These are phyloP conservation scores for Carcharodon carcharias DNA, from an alignment of 2,797 vertebrate genomes.

Conservation along the genomic window DNA sequence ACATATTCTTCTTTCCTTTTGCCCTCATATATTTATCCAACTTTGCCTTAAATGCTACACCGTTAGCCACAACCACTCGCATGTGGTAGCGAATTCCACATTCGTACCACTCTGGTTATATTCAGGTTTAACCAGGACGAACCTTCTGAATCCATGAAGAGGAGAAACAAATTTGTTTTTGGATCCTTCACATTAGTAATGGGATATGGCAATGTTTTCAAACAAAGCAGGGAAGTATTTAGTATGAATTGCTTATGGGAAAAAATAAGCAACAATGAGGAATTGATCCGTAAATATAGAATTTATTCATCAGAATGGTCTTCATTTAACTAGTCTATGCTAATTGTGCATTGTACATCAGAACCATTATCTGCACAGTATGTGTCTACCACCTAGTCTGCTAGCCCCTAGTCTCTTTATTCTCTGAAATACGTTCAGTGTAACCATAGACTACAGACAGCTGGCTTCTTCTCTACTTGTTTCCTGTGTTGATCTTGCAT, in stretches of 20 bases:
- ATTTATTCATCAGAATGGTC: neutral
- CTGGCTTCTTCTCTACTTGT: neutral
- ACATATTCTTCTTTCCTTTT: neutral
- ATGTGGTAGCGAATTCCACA: neutral
- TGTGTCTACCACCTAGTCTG: neutral
- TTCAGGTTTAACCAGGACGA: neutral
- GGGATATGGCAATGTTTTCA: neutral
- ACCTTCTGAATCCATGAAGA: neutral
- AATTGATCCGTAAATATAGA: neutral
- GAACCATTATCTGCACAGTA: neutral
- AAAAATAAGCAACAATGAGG: neutral
- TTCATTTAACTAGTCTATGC: neutral
- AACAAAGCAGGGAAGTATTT: neutral
- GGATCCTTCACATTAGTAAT: neutral
- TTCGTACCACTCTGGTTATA: neutral
- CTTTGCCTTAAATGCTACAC: neutral
- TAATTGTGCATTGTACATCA: neutral
- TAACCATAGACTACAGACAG: neutral
- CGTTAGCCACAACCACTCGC: neutral
- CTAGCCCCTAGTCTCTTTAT: neutral
- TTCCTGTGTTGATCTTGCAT: neutral
- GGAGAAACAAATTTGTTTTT: neutral
- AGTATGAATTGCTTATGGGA: neutral
- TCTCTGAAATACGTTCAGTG: neutral
- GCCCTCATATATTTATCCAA: neutral